Conservation (phyloP, 2,888 invertebrate species). For the Machimus atricapillus region DNA sequence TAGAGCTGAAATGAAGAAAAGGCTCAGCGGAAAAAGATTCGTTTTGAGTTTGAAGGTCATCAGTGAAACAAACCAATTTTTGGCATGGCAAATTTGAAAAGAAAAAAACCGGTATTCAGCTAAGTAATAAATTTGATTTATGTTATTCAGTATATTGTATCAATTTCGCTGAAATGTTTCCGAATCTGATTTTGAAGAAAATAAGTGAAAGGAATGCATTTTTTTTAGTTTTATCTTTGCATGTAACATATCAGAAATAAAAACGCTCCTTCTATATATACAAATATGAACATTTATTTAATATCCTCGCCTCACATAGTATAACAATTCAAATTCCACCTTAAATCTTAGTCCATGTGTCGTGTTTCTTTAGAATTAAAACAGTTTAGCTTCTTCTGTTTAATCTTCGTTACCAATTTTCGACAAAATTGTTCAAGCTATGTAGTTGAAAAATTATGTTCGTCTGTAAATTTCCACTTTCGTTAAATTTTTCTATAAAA, state of each 20-base stretch:
- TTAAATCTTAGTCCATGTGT: conserved; percentile 17
- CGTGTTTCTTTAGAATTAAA: background rate
- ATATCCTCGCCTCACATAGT: background rate
- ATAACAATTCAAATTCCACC: conserved; percentile 35
- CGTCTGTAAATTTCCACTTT: background rate
- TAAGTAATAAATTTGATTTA: too few species aligned
- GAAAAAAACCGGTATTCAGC: too few species aligned
- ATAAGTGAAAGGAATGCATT: too few species aligned
- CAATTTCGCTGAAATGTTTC: too few species aligned
- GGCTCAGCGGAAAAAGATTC: too few species aligned
- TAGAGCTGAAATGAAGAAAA: too few species aligned
- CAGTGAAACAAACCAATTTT: too few species aligned
- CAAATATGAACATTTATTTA: conserved; percentile 41
- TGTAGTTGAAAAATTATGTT: background rate
- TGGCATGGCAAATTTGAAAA: too few species aligned
- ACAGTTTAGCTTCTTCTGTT: background rate
- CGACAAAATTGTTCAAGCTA: background rate
- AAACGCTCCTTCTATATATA: conserved; percentile 27
- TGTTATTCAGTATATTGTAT: too few species aligned
- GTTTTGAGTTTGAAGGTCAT: too few species aligned
- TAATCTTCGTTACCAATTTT: background rate
- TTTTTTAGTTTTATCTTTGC: too few species aligned
- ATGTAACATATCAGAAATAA: background rate
- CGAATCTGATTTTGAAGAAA: too few species aligned
- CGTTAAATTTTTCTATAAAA: background rate